These are phyloP conservation scores for Synergus japonicus DNA, from an alignment of 2,888 invertebrate genomes.

Conservation along the genomic window DNA sequence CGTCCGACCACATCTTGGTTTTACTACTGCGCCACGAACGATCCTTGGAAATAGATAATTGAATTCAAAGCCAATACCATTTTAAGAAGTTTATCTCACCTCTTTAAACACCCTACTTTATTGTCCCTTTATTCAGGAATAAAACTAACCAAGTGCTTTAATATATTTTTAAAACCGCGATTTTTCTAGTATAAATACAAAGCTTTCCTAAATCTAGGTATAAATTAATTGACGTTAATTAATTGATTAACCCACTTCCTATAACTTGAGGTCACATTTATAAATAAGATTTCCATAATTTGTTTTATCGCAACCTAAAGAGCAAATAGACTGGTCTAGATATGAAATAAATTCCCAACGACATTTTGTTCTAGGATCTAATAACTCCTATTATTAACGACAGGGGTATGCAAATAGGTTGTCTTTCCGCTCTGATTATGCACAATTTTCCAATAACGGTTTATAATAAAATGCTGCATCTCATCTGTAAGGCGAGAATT, in stretches of 20 bases:
- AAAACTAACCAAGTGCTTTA: neutral
- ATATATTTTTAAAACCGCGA: neutral
- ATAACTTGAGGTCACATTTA: neutral
- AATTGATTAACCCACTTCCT: conserved; percentile 27
- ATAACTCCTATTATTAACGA: conserved; percentile 26
- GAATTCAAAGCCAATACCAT: neutral
- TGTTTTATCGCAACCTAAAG: neutral
- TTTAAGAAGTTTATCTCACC: neutral
- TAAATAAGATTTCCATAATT: conserved; percentile 12
- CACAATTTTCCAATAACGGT: conserved; percentile 34
- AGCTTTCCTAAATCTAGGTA: no score
- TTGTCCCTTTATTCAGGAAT: neutral
- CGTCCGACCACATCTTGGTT: neutral
- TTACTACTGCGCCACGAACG: conserved; percentile 1
- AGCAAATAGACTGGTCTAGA: conserved; percentile 1
- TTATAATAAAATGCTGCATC: neutral
- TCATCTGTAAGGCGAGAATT: conserved; percentile 2
- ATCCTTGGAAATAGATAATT: neutral
- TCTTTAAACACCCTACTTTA: neutral
- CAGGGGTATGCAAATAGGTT: conserved; percentile 22
- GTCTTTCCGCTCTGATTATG: conserved; percentile 33
- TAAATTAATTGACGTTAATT: neutral
- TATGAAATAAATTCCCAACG: conserved; percentile 13
- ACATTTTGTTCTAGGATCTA: neutral
- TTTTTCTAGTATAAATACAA: no score